Conservation (phyloP, 2,888 invertebrate species). For the Taphrorychus bicolor region DNA sequence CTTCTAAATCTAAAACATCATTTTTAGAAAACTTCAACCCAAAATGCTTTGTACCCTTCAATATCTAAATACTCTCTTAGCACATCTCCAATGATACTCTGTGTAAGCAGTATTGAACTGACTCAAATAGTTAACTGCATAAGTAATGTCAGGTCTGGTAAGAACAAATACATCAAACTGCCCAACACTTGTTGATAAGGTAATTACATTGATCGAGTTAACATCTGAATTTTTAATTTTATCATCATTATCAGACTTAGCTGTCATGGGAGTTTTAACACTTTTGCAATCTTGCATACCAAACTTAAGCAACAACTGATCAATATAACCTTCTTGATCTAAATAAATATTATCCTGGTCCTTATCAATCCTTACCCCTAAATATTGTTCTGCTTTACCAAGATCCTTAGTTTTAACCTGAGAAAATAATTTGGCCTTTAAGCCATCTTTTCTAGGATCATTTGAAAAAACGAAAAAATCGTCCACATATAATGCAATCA, state of each 20-base stretch:
- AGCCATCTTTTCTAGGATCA: neutral
- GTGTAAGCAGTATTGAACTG: too few relatives aligned
- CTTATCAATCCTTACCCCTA: constrained; percentile 8
- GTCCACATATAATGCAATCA: too few relatives aligned
- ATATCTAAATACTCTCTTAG: too few relatives aligned
- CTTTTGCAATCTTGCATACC: constrained; percentile 17
- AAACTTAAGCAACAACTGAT: too few relatives aligned
- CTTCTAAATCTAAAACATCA: too few relatives aligned
- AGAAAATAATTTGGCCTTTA: constrained; percentile 11
- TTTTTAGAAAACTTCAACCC: too few relatives aligned
- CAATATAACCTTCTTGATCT: too few relatives aligned
- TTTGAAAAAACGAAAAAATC: too few relatives aligned
- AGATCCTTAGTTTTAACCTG: constrained; percentile 26
- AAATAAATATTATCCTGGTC: constrained; percentile 10
- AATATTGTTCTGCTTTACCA: constrained; percentile 15
- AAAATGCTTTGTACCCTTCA: too few relatives aligned
- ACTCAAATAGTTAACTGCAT: constrained; percentile 6
- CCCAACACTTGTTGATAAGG: constrained; percentile 9
- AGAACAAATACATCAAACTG: constrained; percentile 15
- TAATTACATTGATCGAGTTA: constrained; percentile 10
- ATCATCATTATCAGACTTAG: constrained; percentile 28
- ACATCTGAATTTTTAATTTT: neutral
- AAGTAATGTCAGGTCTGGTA: constrained; percentile 27
- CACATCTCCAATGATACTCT: too few relatives aligned
- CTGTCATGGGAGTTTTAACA: constrained; percentile 9